Conservation (phyloP, 2,113 vertebrate genomes). For the Callocephalon fimbriatum region DNA sequence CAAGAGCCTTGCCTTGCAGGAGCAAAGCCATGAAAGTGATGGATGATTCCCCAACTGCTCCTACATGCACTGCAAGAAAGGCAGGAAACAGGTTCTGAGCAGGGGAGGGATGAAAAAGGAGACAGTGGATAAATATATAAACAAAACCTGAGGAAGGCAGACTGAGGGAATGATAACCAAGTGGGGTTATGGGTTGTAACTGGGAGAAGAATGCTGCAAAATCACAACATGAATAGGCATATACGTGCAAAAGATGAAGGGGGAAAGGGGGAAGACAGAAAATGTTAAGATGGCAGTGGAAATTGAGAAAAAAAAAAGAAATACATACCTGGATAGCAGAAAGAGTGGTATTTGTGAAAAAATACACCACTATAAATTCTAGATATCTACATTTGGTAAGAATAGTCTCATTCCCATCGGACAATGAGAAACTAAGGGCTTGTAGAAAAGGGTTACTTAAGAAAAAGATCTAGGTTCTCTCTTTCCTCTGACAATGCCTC, state of each 20-base stretch:
- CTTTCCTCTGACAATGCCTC: neutral
- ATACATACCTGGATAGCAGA: neutral
- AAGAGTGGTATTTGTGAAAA: neutral
- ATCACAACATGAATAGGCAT: accelerated
- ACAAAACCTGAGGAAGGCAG: neutral
- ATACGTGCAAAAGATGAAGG: neutral
- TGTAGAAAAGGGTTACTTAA: neutral
- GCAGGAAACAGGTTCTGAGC: neutral
- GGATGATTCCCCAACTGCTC: neutral
- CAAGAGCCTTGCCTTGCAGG: neutral
- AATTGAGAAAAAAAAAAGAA: neutral
- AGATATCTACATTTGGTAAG: neutral
- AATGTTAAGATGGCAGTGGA: neutral
- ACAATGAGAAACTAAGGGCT: neutral
- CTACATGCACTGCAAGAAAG: neutral
- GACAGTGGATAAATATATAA: neutral
- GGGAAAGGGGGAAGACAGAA: neutral
- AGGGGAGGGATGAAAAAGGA: neutral
- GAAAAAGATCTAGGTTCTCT: neutral
- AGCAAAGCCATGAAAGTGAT: neutral
- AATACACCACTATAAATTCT: neutral
- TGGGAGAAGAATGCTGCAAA: neutral
- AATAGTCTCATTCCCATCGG: neutral
- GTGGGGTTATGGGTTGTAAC: neutral
- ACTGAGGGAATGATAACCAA: neutral